These are phyloP conservation scores for Leptothorax acervorum DNA, from an alignment of 2,888 invertebrate genomes.

Conservation along the genomic window DNA sequence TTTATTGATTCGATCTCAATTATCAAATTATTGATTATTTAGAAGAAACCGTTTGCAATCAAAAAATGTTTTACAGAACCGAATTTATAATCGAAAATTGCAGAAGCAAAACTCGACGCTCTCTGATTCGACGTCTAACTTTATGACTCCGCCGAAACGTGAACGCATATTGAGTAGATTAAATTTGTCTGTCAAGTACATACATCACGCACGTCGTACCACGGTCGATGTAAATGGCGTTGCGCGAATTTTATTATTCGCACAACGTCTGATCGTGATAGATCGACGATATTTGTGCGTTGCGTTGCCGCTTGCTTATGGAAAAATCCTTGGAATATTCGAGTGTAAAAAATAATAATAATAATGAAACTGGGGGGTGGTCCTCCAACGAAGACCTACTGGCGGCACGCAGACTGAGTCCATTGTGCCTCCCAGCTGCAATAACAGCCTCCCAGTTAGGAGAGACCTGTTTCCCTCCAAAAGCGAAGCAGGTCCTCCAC, in stretches of 20 bases:
- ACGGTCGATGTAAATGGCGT: constrained; percentile 46
- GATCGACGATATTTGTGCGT: constrained; percentile 51
- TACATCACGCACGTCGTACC: constrained; percentile 36
- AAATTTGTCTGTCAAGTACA: constrained; percentile 54
- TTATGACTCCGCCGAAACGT: constrained; percentile 39
- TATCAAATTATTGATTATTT: neutral
- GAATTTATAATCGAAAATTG: constrained; percentile 27
- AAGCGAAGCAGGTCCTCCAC: no score
- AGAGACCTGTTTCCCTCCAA: no score
- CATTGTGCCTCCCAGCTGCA: no score
- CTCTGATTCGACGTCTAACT: constrained; percentile 47
- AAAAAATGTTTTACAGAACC: neutral
- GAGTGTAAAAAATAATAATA: no score
- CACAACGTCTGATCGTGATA: constrained; percentile 49
- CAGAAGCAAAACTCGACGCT: neutral
- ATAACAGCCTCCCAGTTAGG: no score
- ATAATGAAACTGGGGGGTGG: no score
- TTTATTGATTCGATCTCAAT: neutral
- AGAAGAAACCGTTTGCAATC: neutral
- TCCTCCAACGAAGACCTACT: no score
- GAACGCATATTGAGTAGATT: constrained; percentile 55
- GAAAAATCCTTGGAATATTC: constrained; percentile 36
- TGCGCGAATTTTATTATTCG: constrained; percentile 54
- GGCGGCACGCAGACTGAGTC: no score
- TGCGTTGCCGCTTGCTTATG: constrained; percentile 22